These are phyloP conservation scores for Cyclargus thomasi DNA, from an alignment of 1,140 invertebrate genomes.

Conservation along the genomic window DNA sequence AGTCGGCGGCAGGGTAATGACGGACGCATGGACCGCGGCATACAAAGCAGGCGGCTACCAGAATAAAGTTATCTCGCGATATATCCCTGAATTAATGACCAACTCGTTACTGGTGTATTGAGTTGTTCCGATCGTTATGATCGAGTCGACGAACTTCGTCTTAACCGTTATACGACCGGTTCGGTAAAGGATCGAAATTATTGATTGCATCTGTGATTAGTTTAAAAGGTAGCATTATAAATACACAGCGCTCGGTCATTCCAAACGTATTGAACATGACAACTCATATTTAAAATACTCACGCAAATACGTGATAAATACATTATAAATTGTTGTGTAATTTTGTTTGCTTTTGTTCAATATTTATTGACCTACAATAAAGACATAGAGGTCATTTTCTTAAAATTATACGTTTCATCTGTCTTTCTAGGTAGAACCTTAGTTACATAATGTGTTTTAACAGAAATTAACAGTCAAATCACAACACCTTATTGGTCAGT, in stretches of 20 bases:
- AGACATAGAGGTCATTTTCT: too few species aligned
- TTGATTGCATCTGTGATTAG: slow-evolving; percentile 18
- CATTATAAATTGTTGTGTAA: neutral
- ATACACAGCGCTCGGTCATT: neutral
- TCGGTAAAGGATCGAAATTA: slow-evolving; percentile 22
- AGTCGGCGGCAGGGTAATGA: slow-evolving; percentile 56
- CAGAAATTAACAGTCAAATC: too few species aligned
- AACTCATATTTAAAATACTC: neutral
- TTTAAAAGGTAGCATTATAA: neutral
- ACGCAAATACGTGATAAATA: too few species aligned
- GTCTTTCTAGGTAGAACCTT: too few species aligned
- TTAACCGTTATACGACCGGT: slow-evolving; percentile 27
- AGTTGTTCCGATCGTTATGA: slow-evolving; percentile 65
- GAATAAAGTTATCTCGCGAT: slow-evolving; percentile 74
- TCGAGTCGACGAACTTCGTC: slow-evolving; percentile 51
- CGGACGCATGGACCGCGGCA: slow-evolving; percentile 66
- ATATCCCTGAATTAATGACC: slow-evolving; percentile 73
- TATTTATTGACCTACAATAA: neutral
- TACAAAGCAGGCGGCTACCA: slow-evolving; percentile 74
- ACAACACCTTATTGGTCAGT: too few species aligned
- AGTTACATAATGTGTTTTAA: too few species aligned
- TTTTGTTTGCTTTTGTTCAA: neutral
- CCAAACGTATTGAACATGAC: neutral
- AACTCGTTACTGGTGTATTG: slow-evolving; percentile 73
- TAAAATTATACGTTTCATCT: too few species aligned